These are phyloP conservation scores for Zoanthus sansibaricus DNA, from an alignment of 92 coral and sea anemone species.

Conservation along the genomic window DNA sequence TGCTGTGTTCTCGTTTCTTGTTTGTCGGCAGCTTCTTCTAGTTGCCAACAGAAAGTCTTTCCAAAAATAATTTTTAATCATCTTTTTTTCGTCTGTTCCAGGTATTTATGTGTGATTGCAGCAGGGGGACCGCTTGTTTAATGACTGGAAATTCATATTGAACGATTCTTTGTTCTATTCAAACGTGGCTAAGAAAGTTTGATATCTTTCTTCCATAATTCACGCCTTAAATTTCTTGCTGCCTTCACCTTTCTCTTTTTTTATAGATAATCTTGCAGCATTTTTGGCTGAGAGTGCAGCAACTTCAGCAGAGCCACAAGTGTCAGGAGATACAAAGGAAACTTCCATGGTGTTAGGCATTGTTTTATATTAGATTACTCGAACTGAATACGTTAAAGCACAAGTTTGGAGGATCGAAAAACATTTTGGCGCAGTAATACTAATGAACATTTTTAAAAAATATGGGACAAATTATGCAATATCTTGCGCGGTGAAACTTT, in stretches of 20 bases:
- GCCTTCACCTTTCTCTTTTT: conserved; percentile 46
- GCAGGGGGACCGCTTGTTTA: conserved; percentile 24
- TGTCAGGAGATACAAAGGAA: conserved; percentile 51
- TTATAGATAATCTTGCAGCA: conserved; percentile 1
- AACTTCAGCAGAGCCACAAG: conserved; percentile 63
- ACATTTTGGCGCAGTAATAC: neutral
- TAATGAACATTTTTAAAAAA: neutral
- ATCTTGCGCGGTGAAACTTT: neutral
- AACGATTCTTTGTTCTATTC: conserved; percentile 5
- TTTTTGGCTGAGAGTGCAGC: conserved; percentile 45
- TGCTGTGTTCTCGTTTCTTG: conserved; percentile 56
- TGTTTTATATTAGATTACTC: neutral
- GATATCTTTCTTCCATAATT: conserved; percentile 25
- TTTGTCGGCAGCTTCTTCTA: conserved; percentile 51
- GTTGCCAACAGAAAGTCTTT: conserved; percentile 30
- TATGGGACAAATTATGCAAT: neutral
- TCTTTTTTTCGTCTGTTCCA: conserved; percentile 48
- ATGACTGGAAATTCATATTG: conserved; percentile 22
- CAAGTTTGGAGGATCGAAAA: neutral
- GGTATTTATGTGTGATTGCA: conserved; percentile 31
- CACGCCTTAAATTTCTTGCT: conserved; percentile 51
- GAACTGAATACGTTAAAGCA: neutral
- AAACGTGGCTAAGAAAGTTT: conserved; percentile 47
- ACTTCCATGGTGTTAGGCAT: conserved; percentile 6
- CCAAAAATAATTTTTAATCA: conserved; percentile 38